A percentile compares a stretch with the other conserved stretches of the same genome.
Conservation (phyloP, 2,113 vertebrate genomes). For the Ailuropoda melanoleuca region DNA sequence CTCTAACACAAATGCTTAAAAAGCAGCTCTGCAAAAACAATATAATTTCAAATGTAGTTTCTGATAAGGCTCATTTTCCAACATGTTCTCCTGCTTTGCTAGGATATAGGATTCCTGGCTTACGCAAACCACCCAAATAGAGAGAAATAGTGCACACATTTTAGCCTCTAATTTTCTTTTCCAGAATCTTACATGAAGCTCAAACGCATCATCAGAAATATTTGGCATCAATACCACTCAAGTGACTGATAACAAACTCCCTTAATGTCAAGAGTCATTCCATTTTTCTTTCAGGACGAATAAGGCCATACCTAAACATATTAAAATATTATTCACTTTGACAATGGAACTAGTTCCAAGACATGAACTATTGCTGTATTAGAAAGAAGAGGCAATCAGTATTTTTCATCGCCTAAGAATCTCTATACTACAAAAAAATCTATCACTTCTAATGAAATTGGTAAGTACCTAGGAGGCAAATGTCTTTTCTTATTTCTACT, state of each 20-base stretch:
- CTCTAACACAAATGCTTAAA: background rate
- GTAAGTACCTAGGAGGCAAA: conserved; percentile 85
- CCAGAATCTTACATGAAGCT: conserved; percentile 70
- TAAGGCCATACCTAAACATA: conserved; percentile 83
- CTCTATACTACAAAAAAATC: conserved; percentile 83
- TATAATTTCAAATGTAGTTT: background rate
- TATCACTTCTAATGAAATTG: conserved; percentile 85
- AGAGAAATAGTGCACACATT: conserved; percentile 21
- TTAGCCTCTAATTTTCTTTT: conserved; percentile 63
- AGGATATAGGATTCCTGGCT: background rate
- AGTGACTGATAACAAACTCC: conserved; percentile 82
- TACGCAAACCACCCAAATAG: conserved; percentile 53
- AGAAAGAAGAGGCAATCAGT: conserved; percentile 81
- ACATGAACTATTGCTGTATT: conserved; percentile 86
- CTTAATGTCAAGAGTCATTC: conserved; percentile 82
- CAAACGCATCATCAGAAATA: conserved; percentile 69
- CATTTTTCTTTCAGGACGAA: conserved; percentile 82
- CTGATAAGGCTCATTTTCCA: background rate
- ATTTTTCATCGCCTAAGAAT: conserved; percentile 85
- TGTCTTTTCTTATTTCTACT: conserved; percentile 77
- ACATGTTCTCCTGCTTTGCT: background rate
- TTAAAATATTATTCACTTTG: conserved; percentile 89
- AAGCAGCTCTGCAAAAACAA: background rate
- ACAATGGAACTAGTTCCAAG: conserved; percentile 84
- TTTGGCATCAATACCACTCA: conserved; percentile 74